These are phyloP conservation scores for Panagrolaimus sp. DNA, from an alignment of 1,140 invertebrate genomes.

Conservation along the genomic window DNA sequence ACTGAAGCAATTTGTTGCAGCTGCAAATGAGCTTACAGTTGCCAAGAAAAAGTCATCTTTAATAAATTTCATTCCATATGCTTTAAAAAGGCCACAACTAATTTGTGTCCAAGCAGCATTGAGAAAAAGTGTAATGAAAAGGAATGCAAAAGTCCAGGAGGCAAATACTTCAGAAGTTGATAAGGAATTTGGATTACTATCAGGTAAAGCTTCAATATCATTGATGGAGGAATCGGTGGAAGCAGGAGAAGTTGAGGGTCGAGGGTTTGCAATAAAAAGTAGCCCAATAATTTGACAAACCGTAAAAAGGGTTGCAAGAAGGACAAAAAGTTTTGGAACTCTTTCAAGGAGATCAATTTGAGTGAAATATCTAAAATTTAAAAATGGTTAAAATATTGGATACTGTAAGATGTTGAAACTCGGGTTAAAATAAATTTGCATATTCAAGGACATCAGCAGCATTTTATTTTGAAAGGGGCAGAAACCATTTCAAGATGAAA, in stretches of 20 bases:
- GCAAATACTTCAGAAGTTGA: slow-evolving; percentile 19
- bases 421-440: no score
- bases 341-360: slow-evolving; percentile 45
- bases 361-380: slow-evolving; percentile 39
- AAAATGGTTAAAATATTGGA: background rate
- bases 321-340: slow-evolving; percentile 44
- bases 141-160: slow-evolving; percentile 27
- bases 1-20: slow-evolving; percentile 43
- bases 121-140: slow-evolving; percentile 33
- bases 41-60: slow-evolving; percentile 47
- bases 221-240: background rate
- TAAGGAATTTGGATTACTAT: background rate
- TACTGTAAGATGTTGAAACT: no score
- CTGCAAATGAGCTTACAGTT: slow-evolving; percentile 50
- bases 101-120: slow-evolving; percentile 43
- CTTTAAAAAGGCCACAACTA: slow-evolving; percentile 43
- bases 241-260: background rate
- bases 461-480: no score
- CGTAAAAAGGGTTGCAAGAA: slow-evolving; percentile 37
- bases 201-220: background rate
- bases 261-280: slow-evolving; percentile 40
- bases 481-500: no score
- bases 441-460: no score
- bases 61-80: slow-evolving; percentile 50
- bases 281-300: slow-evolving; percentile 43